Percentiles rank a stretch among this genome's conserved stretches.
These are phyloP conservation scores for Orthosia incerta DNA, from an alignment of 2,888 invertebrate genomes.

Conservation along the genomic window DNA sequence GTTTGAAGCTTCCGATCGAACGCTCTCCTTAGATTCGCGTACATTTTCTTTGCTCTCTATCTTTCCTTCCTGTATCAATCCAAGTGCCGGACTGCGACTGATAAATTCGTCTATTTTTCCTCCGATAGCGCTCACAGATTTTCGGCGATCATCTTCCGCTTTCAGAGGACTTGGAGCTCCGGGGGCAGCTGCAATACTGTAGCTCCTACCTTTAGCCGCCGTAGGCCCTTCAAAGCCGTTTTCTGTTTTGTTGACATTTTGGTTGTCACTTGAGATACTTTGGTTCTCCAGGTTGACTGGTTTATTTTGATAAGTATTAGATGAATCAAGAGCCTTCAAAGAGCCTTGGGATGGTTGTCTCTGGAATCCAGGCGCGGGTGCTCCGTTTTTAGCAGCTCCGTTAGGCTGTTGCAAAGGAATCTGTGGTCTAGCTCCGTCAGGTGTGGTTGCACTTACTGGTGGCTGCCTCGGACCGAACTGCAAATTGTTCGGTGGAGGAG, in stretches of 20 bases:
- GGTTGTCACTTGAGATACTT: slow-evolving; percentile 78
- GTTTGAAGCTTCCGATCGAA: slow-evolving; percentile 81
- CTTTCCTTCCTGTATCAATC: slow-evolving; percentile 87
- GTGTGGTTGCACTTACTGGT: slow-evolving; percentile 79
- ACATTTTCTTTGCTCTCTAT: slow-evolving; percentile 86
- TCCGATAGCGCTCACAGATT: slow-evolving; percentile 88
- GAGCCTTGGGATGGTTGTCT: slow-evolving; percentile 87
- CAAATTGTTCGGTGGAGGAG: slow-evolving; percentile 86
- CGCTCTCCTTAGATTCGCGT: slow-evolving; percentile 84
- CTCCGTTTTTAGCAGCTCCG: slow-evolving; percentile 79
- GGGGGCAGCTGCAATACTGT: slow-evolving; percentile 89
- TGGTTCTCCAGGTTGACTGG: slow-evolving; percentile 88
- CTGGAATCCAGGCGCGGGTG: slow-evolving; percentile 71
- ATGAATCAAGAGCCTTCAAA: slow-evolving; percentile 81
- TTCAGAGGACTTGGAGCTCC: slow-evolving; percentile 86
- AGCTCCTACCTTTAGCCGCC: slow-evolving; percentile 89
- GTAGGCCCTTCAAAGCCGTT: slow-evolving; percentile 84
- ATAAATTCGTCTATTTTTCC: slow-evolving; percentile 83
- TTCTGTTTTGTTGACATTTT: slow-evolving; percentile 81
- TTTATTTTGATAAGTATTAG: slow-evolving; percentile 80
- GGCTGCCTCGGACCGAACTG: slow-evolving; percentile 89
- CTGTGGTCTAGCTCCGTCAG: slow-evolving; percentile 80
- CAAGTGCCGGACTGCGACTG: slow-evolving; percentile 84
- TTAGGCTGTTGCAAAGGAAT: slow-evolving; percentile 73
- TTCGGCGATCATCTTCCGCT: slow-evolving; percentile 88